These are phyloP conservation scores for Cnemophilus loriae DNA, from an alignment of 2,113 vertebrate genomes.

Conservation along the genomic window DNA sequence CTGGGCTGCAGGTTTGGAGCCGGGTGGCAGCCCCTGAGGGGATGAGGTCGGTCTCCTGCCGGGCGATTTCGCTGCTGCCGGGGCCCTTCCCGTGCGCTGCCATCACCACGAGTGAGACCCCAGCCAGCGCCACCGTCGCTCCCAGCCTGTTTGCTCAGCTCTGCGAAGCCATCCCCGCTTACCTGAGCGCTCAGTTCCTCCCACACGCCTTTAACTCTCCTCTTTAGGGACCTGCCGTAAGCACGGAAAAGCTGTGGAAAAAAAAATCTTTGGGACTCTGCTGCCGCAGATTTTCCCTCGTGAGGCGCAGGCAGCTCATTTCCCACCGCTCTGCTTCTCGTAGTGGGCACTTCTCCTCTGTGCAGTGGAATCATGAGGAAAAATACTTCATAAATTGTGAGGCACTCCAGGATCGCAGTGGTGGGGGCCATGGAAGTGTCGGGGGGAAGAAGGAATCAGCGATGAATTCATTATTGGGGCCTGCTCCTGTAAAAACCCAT, in stretches of 20 bases:
- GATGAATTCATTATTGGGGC: neutral
- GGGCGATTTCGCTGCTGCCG: neutral
- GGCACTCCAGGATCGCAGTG: too few species aligned
- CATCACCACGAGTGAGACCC: too few species aligned
- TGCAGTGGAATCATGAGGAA: neutral
- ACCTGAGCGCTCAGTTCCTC: neutral
- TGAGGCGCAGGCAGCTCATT: rapidly evolving
- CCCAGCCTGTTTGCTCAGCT: neutral
- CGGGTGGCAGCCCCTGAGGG: neutral
- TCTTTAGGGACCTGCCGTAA: neutral
- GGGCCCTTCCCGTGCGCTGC: too few species aligned
- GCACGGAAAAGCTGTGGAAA: neutral
- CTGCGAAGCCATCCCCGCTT: neutral
- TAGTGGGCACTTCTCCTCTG: neutral
- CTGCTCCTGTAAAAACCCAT: neutral
- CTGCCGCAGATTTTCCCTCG: neutral
- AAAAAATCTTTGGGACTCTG: rapidly evolving
- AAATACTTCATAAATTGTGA: neutral
- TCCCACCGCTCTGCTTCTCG: rapidly evolving
- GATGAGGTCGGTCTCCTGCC: neutral
- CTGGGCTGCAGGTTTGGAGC: neutral
- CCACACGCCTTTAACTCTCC: neutral
- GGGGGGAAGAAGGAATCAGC: neutral
- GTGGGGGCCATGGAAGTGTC: neutral
- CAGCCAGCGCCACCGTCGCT: neutral